Evolutionary conservation across 2,113 vertebrate species (phyloP).

Genomic region (Pardalotus punctatus): DNA sequence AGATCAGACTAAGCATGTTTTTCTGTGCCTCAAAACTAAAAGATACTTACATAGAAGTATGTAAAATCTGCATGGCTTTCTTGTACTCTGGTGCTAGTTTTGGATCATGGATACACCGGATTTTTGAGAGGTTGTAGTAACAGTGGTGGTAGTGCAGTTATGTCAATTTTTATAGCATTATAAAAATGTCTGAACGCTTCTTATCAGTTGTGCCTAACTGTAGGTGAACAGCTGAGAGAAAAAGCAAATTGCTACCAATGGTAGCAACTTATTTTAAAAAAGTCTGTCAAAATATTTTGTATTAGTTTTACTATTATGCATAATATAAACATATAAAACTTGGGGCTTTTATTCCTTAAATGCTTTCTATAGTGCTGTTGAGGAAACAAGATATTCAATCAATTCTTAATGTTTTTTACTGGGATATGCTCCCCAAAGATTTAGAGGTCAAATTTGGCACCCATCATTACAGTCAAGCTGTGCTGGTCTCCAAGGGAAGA

Average conservation of each 20-base stretch:
- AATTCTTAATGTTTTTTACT: slow-evolving; percentile 10
- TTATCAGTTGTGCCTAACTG: not conserved
- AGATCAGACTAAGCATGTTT: slow-evolving; percentile 48
- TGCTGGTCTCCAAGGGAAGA: slow-evolving; percentile 47
- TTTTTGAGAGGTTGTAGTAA: not conserved
- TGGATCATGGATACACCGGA: not conserved
- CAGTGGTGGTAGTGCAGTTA: not conserved
- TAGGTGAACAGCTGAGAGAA: not conserved
- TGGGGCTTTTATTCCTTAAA: not conserved
- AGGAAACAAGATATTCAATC: slow-evolving; percentile 3
- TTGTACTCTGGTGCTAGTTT: not conserved
- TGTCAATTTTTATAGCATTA: not conserved
- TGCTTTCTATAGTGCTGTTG: not conserved
- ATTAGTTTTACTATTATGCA: not conserved
- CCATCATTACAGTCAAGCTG: slow-evolving; percentile 15
- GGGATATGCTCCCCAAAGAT: slow-evolving; percentile 36
- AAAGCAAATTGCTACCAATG: not conserved
- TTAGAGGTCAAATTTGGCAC: slow-evolving; percentile 44
- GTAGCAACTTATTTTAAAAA: not conserved
- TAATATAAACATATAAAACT: not conserved
- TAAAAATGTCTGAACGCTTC: not conserved
- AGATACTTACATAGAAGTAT: not conserved
- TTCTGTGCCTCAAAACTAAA: slow-evolving; percentile 31
- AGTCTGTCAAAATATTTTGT: not conserved
- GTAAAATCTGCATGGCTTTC: not conserved